phyloP scores from a whole-genome alignment of 2,797 vertebrate genomes.

The Jordanella pulchra region DNA sequence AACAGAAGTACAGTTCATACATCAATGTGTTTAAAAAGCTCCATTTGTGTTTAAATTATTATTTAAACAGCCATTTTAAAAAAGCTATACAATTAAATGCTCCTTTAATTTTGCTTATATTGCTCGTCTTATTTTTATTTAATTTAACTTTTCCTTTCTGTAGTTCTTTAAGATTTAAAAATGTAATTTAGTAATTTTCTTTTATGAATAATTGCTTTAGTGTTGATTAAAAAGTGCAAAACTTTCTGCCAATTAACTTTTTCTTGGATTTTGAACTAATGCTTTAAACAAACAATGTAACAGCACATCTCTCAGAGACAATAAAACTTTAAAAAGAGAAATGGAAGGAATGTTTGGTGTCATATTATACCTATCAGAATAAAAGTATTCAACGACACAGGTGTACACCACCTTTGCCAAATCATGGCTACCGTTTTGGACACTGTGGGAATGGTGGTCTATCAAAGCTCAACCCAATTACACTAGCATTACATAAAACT shows the following conservation, averaged over 20 bases:
- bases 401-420: too few relatives aligned
- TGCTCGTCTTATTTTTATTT: too few relatives aligned
- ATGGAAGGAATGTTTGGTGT: not conserved
- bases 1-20: not conserved
- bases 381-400: not conserved
- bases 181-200: too few relatives aligned
- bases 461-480: too few relatives aligned
- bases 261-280: conserved; percentile 13
- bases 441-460: too few relatives aligned
- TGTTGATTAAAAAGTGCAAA: not conserved
- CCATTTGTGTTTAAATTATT: not conserved
- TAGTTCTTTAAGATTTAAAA: too few relatives aligned
- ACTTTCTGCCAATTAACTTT: not conserved
- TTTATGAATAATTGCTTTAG: not conserved
- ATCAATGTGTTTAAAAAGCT: not conserved
- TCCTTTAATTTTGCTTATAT: too few relatives aligned
- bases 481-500: too few relatives aligned
- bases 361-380: not conserved
- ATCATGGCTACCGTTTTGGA: too few relatives aligned
- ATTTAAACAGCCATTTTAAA: too few relatives aligned
- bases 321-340: not conserved
- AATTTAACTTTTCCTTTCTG: too few relatives aligned
- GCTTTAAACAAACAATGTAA: not conserved
- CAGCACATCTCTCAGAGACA: not conserved
- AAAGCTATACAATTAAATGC: too few relatives aligned